Conservation (phyloP, 2,113 vertebrate genomes). For the Mustela nigripes region DNA sequence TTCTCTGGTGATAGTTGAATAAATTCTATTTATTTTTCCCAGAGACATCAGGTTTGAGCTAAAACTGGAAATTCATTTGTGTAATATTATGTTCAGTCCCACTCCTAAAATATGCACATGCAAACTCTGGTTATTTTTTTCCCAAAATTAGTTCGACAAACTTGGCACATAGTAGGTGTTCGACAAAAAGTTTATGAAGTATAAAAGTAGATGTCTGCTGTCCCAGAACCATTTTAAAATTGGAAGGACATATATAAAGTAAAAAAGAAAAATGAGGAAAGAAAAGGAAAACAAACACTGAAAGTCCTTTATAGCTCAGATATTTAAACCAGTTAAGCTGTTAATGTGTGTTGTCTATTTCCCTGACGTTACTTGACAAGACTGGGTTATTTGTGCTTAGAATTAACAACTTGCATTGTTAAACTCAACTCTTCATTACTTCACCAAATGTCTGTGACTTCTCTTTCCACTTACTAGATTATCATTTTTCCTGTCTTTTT, state of each 20-base stretch:
- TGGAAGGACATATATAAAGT: neutral
- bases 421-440: neutral
- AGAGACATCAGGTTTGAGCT: neutral
- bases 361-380: neutral
- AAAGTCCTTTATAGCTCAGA: neutral
- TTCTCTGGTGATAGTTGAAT: neutral
- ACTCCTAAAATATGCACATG: slow-evolving; percentile 10
- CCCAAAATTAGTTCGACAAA: neutral
- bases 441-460: neutral
- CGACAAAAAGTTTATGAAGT: neutral
- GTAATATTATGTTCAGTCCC: neutral
- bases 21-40: slow-evolving; percentile 23
- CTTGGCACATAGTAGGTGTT: neutral
- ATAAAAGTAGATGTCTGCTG: neutral
- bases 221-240: neutral
- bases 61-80: slow-evolving; percentile 13
- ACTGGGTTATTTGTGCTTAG: neutral
- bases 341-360: neutral
- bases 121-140: neutral
- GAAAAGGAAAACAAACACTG: neutral
- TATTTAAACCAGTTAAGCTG: neutral
- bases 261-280: neutral
- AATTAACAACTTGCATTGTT: neutral
- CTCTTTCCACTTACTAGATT: neutral
- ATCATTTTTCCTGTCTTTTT: neutral